Evolutionary conservation across 2,113 vertebrate genomes (phyloP), one percentile per base, ranked within the genome.

Genomic region (Progne subis): DNA sequence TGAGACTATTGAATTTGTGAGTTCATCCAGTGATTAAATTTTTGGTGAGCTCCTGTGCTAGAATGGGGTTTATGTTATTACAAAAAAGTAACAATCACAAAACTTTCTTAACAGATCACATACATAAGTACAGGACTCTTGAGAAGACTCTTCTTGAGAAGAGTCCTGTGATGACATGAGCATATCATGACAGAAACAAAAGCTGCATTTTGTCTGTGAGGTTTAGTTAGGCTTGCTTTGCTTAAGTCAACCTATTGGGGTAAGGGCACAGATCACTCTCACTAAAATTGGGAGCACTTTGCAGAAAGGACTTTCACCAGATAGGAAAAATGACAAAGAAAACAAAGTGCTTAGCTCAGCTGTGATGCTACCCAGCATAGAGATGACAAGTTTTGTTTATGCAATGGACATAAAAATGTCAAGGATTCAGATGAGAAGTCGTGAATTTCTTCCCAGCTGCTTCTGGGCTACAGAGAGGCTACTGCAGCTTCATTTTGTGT

Each of bases 101-200:
- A 57, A 60, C 10, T 37, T 76, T 13, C 1, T 1, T 46, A 71
- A 31, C 9, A 52, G 21, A 57, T 57, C 28, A 31, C 4, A 5
- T 6, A 34, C 8, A 9, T 3, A 52, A 24, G 28, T 34, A 63
- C 6, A 67, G 47, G 12, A 49, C 34, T n/a, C 16, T 17, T 19
- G 52, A 70, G 28, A 49, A 90, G 20, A n/a, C n/a, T n/a, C n/a
- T n/a, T n/a, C n/a, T n/a, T n/a, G n/a, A n/a, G n/a, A n/a, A n/a
- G n/a, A n/a, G n/a, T n/a, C n/a, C n/a, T n/a, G 32, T 55, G 41
- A 59, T 8, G 29, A 37, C 47, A 23, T 6, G 16, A 74, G 3
- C 0, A 0, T 28, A 55, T 32, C 52, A 32, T 0, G 0, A 43
- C 57, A 57, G 18, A 61, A 79, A 31, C 2, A 60, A 86, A 23